A percentile compares a stretch with the other conserved stretches of the same genome.
phyloP scores from a whole-genome alignment of 2,113 vertebrate genomes.

The Coptodon bakossiorum region DNA sequence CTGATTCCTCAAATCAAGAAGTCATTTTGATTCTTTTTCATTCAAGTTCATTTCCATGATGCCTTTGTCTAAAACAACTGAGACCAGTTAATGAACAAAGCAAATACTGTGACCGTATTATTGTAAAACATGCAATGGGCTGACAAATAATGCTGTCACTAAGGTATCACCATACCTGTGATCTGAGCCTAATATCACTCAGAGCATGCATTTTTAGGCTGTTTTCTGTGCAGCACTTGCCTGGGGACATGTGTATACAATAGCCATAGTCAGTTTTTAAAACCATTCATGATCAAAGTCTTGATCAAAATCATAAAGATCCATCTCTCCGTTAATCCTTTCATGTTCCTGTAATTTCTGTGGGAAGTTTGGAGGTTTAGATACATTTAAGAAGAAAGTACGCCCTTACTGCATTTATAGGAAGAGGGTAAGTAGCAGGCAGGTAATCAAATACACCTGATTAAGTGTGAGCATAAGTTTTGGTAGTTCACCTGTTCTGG shows the following conservation, averaged over 20 bases:
- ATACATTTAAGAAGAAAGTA: not conserved
- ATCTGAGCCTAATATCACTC: not conserved
- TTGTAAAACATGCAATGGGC: not conserved
- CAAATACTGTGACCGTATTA: not conserved
- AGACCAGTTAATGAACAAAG: not conserved
- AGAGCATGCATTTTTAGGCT: not conserved
- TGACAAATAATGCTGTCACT: not conserved
- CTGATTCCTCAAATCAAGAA: constrained; percentile 10
- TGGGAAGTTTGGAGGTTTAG: not conserved
- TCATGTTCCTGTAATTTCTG: not conserved
- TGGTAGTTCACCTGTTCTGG: not conserved
- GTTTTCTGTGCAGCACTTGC: not conserved
- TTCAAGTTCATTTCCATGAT: not conserved
- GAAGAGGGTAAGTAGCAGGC: not conserved
- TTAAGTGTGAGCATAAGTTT: not conserved
- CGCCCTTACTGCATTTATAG: fast-evolving
- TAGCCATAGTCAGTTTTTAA: not conserved
- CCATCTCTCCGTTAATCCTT: not conserved
- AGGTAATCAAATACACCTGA: not conserved
- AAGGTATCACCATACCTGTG: not conserved
- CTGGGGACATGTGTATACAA: not conserved
- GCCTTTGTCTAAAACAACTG: not conserved
- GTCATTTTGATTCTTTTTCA: not conserved
- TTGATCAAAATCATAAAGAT: not conserved
- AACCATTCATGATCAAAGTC: not conserved